Evolutionary conservation across 2,113 vertebrate species (phyloP).

Genomic region (Haplochromis vanheusdeni): DNA sequence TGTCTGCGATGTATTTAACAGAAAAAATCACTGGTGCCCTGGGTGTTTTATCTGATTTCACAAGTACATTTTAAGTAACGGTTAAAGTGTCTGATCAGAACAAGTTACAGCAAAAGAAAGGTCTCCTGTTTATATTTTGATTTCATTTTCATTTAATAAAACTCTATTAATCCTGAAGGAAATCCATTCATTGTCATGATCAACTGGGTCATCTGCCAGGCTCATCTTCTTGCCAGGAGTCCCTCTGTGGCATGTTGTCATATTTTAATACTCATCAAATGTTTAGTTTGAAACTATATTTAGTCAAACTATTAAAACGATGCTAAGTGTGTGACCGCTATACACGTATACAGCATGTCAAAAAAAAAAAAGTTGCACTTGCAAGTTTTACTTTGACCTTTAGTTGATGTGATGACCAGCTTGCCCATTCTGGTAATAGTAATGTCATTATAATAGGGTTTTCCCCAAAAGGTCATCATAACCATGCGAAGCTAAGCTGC

Average conservation of each 20-base stretch:
- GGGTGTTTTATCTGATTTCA: background rate
- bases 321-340: background rate
- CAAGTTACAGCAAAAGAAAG: background rate
- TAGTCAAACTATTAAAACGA: background rate
- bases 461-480: background rate
- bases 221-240: background rate
- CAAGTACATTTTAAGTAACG: background rate
- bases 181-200: background rate
- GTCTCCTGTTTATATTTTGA: background rate
- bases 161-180: background rate
- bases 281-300: background rate
- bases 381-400: background rate
- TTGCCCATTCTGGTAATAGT: background rate
- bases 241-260: background rate
- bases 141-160: background rate
- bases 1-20: background rate
- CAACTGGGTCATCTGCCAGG: background rate
- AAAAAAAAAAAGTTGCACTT: background rate
- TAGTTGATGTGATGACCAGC: background rate
- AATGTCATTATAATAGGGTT: background rate
- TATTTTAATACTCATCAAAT: background rate
- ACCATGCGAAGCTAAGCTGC: background rate
- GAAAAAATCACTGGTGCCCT: background rate
- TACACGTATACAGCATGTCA: background rate
- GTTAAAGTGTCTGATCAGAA: background rate